phyloP scores from a whole-genome alignment of 2,888 invertebrate genomes.

The Argynnis bischoffii region DNA sequence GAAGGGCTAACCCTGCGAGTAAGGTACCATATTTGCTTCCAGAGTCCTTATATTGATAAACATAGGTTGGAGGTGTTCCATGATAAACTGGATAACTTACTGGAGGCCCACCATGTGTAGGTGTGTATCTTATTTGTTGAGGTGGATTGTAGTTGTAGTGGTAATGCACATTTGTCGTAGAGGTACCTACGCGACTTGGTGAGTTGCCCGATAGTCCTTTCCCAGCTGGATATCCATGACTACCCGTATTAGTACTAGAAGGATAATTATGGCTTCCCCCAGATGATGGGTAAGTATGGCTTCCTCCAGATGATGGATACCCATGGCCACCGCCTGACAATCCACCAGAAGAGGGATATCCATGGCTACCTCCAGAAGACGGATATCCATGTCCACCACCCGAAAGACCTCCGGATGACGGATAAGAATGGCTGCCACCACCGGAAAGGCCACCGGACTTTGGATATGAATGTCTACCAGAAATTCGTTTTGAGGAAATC shows the following conservation, averaged over 20 bases:
- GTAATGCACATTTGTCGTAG: constrained; percentile 57
- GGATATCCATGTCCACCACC: constrained; percentile 48
- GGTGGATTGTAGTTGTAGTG: constrained; percentile 71
- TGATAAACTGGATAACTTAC: constrained; percentile 66
- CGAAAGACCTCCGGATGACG: constrained; percentile 37
- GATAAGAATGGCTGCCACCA: constrained; percentile 44
- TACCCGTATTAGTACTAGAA: constrained; percentile 37
- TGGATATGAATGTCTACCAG: constrained; percentile 53
- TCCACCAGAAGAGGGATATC: constrained; percentile 36
- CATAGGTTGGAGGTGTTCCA: constrained; percentile 66
- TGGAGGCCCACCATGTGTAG: constrained; percentile 56
- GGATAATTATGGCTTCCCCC: constrained; percentile 47
- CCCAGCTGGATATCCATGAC: constrained; percentile 43
- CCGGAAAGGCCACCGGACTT: constrained; percentile 53
- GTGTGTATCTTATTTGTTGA: constrained; percentile 63
- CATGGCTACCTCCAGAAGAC: constrained; percentile 50
- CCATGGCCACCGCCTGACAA: constrained; percentile 40
- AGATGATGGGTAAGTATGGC: constrained; percentile 49
- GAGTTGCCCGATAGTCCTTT: constrained; percentile 47
- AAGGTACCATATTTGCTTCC: constrained; percentile 73
- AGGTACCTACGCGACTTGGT: constrained; percentile 34
- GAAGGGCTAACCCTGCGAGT: constrained; percentile 65
- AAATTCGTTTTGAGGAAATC: constrained; percentile 46
- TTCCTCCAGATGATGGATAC: constrained; percentile 45
- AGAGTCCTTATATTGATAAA: constrained; percentile 69